phyloP scores from a whole-genome alignment of 1,140 invertebrate genomes.

The Wiebesia pumilae region DNA sequence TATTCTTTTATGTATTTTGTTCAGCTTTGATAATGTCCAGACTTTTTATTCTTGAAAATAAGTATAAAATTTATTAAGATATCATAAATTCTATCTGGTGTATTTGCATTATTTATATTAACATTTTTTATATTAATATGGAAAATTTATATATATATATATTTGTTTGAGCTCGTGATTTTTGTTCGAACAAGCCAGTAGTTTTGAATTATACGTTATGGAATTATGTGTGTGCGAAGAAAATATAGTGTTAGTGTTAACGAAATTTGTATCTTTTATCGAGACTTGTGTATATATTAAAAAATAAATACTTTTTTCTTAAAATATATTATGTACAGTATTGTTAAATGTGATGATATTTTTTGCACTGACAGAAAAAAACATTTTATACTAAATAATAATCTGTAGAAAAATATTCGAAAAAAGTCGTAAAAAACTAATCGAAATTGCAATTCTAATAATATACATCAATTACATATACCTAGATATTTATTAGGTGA shows the following conservation, averaged over 20 bases:
- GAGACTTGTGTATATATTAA: too few species aligned
- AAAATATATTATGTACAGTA: not conserved
- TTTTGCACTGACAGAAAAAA: not conserved
- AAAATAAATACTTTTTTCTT: not conserved
- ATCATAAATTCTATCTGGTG: not conserved
- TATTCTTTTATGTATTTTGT: not conserved
- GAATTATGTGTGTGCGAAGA: too few species aligned
- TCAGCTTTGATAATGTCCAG: not conserved
- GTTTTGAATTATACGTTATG: too few species aligned
- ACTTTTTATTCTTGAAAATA: not conserved
- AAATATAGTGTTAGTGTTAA: too few species aligned
- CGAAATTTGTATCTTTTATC: too few species aligned
- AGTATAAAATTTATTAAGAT: conserved; percentile 5
- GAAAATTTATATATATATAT: not conserved
- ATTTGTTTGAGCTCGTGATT: not conserved
- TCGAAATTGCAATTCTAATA: not conserved
- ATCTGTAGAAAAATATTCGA: not conserved
- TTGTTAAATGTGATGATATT: not conserved
- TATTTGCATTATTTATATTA: not conserved
- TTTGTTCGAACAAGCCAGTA: too few species aligned
- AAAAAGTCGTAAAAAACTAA: not conserved
- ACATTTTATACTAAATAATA: not conserved
- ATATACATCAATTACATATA: too few species aligned
- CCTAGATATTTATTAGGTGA: too few species aligned
- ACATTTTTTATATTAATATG: too few species aligned